A percentile compares a stretch with the other conserved stretches of the same genome.
Evolutionary conservation across 2,113 vertebrate genomes (phyloP).

Genomic region (Cranoglanis bouderius): DNA sequence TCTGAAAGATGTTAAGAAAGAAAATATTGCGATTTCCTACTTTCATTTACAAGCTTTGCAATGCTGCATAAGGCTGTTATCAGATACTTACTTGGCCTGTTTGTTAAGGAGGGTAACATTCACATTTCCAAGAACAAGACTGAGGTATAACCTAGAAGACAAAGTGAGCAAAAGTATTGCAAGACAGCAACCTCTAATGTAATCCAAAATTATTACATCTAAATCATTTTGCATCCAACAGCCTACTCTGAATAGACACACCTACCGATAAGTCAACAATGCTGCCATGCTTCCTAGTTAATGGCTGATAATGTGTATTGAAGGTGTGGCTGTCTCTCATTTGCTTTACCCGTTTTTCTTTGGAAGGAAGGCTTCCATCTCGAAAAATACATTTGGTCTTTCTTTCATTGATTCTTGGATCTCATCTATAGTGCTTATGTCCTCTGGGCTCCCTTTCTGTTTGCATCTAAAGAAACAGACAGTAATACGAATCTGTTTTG

Average conservation of each 20-base stretch:
- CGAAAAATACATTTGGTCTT: constrained; percentile 81
- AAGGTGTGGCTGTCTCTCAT: constrained; percentile 14
- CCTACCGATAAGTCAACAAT: background rate
- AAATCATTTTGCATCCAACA: background rate
- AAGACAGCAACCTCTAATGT: background rate
- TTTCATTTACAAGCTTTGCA: background rate
- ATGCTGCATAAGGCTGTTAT: background rate
- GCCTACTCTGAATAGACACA: background rate
- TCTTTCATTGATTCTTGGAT: constrained; percentile 83
- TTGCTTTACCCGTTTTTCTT: constrained; percentile 89
- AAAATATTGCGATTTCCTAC: background rate
- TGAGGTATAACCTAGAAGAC: constrained; percentile 87
- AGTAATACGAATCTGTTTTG: background rate
- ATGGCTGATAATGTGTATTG: constrained; percentile 23
- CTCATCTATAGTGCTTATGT: constrained; percentile 64
- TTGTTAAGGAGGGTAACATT: constrained; percentile 96
- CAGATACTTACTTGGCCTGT: constrained; percentile 85
- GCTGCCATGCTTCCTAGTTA: background rate
- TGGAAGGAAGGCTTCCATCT: constrained; percentile 97
- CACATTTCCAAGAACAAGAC: constrained; percentile 91
- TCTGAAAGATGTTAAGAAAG: constrained; percentile 64
- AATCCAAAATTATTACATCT: background rate
- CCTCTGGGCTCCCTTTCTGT: constrained; percentile 59
- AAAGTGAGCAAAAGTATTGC: background rate
- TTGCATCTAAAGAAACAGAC: constrained; percentile 76